Base-by-base conservation (phyloP, 2,113 vertebrate genomes). In the Rhabdornis inornatus region DNA sequence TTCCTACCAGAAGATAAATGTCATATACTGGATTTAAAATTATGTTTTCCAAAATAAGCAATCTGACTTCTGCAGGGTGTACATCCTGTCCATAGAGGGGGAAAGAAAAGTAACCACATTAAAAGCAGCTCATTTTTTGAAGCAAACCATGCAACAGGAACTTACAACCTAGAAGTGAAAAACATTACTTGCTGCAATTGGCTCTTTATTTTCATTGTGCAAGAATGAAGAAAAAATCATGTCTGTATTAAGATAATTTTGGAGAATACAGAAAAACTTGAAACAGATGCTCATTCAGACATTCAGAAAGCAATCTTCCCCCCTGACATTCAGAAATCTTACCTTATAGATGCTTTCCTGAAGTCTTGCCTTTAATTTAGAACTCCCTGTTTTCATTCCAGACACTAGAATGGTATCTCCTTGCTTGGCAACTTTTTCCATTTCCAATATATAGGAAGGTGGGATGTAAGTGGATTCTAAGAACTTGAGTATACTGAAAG, bases 21-120 rank as follows among this genome's bases (percentile, higher is more conserved):
- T 99, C 99, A 35, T 97, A 98, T 0, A 98, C 98, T 9, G 99
- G 99, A 92, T 98, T 99, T 94, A 99, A 97, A 90, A 99, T 98
- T 87, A 99, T 99, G 96, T 99, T 99, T 97, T 99, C 99, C 95
- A 99, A 97, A 93, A 99, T 99, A 96, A 99, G 98, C 57, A 99
- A 97, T 64, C 98, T 98, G 82, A 99, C 98, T 93, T 99, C 99
- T 1, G 99, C 99, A n/a, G 99, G 98, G 22, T 78, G 98, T 21
- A 99, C 99, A 49, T 99, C 98, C 99, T 99, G 86, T 83, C 75
- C 55, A 88, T 44, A 6, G 49, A 86, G 44, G 52, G 1, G 30
- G 5, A 65, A 65, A 28, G 10, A 39, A 71, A 80, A 69, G 17
- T 13, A 66, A 87, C 35, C 23, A 63, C n/a, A 47, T 53, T 89